Percentiles rank a stretch among this genome's conserved stretches.
These are phyloP conservation scores for Cerastis rubricosa DNA, from an alignment of 2,888 invertebrate species.

Conservation along the genomic window DNA sequence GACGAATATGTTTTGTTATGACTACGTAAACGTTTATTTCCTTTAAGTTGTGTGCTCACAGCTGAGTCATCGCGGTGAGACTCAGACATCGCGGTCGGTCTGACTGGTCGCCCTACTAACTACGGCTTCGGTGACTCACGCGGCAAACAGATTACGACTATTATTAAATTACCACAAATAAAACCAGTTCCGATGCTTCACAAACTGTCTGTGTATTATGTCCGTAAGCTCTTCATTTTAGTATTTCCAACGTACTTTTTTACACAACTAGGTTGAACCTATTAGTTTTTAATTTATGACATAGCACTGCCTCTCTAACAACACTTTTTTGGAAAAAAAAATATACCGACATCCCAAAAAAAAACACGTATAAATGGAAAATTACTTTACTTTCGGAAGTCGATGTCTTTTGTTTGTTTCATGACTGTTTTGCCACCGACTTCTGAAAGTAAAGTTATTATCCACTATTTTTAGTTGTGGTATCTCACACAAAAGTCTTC, in stretches of 20 bases:
- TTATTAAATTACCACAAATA: constrained; percentile 43
- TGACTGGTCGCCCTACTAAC: constrained; percentile 57
- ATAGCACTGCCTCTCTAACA: neutral
- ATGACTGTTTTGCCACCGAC: no score
- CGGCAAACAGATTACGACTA: constrained; percentile 52
- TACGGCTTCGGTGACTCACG: constrained; percentile 69
- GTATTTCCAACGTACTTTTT: neutral
- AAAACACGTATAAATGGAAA: no score
- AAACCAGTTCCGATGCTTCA: constrained; percentile 38
- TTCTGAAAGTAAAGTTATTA: no score
- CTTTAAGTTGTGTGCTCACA: neutral
- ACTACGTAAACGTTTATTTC: constrained; percentile 11
- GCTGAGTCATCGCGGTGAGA: constrained; percentile 36
- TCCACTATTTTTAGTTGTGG: no score
- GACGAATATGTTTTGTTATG: no score
- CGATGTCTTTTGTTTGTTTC: no score
- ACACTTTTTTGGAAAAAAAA: no score
- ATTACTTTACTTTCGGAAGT: no score
- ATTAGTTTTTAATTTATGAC: neutral
- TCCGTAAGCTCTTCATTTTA: constrained; percentile 13
- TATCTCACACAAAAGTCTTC: no score
- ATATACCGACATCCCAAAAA: no score
- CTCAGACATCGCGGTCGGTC: neutral
- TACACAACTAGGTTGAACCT: neutral
- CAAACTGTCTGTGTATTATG: constrained; percentile 18